Evolutionary conservation across 1,140 invertebrate species (phyloP).

Genomic region (Brachionus manjavacas): DNA sequence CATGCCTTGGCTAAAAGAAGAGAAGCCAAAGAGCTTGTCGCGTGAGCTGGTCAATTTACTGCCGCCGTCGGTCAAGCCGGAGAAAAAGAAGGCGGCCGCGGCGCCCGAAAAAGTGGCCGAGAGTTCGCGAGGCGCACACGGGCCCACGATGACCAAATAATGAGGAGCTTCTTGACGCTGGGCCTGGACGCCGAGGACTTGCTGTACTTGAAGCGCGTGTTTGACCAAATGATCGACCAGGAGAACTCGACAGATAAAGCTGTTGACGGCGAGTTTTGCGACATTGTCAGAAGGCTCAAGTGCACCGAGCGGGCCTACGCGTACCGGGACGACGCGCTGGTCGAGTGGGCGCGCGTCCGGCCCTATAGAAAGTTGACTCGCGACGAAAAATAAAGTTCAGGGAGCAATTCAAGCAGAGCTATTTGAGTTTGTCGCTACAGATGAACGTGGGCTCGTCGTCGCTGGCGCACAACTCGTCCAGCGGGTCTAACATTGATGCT

Average conservation of each 20-base stretch:
- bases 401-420: background rate
- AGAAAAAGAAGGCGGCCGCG: background rate
- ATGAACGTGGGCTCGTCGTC: background rate
- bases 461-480: background rate
- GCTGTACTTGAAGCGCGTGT: conserved; percentile 70
- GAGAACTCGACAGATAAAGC: conserved; percentile 62
- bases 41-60: conserved; percentile 17
- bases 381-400: background rate
- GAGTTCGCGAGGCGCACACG: background rate
- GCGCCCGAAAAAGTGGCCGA: background rate
- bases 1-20: conserved; percentile 25
- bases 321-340: background rate
- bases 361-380: background rate
- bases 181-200: conserved; percentile 82
- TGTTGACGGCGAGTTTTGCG: background rate
- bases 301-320: background rate
- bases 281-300: background rate
- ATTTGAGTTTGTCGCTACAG: background rate
- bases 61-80: conserved; percentile 14
- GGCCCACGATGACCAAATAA: background rate
- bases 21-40: background rate
- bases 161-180: background rate
- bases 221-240: conserved; percentile 69
- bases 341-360: conserved; percentile 5
- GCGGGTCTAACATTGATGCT: background rate